These are phyloP conservation scores for Daktulosphaira vitifoliae DNA, from an alignment of 1,140 invertebrate genomes.

Conservation along the genomic window DNA sequence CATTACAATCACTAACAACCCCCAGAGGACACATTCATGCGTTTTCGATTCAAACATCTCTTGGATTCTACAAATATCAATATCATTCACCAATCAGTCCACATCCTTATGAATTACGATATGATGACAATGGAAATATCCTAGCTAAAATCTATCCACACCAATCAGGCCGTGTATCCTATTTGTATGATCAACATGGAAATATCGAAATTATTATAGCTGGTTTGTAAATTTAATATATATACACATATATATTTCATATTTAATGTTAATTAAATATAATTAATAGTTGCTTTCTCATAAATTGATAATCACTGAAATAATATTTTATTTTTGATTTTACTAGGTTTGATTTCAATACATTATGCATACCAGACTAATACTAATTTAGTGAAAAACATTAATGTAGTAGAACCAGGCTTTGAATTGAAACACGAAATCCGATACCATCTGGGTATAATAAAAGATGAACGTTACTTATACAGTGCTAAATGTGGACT, in stretches of 20 bases:
- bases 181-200: slow-evolving; percentile 74
- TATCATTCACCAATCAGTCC: slow-evolving; percentile 83
- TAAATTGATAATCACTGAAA: not conserved
- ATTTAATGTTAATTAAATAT: no score
- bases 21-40: slow-evolving; percentile 86
- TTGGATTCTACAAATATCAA: slow-evolving; percentile 87
- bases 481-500: slow-evolving; percentile 74
- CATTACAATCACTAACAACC: slow-evolving; percentile 80
- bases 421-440: slow-evolving; percentile 81
- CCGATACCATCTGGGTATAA: slow-evolving; percentile 79
- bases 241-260: no score
- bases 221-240: slow-evolving; percentile 45
- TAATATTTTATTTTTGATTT: not conserved
- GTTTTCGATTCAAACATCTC: slow-evolving; percentile 80
- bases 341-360: slow-evolving; percentile 65
- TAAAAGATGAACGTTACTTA: slow-evolving; percentile 78
- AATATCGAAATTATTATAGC: slow-evolving; percentile 77
- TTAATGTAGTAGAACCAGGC: slow-evolving; percentile 74
- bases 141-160: slow-evolving; percentile 81
- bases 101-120: slow-evolving; percentile 81
- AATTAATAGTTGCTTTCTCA: not conserved
- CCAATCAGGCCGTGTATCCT: slow-evolving; percentile 78
- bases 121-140: slow-evolving; percentile 82
- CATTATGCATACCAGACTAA: slow-evolving; percentile 81
- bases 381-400: slow-evolving; percentile 70